Percentiles rank a stretch among this genome's conserved stretches.
phyloP scores from a whole-genome alignment of 2,888 invertebrate species.

The Diplazon laetatorius region DNA sequence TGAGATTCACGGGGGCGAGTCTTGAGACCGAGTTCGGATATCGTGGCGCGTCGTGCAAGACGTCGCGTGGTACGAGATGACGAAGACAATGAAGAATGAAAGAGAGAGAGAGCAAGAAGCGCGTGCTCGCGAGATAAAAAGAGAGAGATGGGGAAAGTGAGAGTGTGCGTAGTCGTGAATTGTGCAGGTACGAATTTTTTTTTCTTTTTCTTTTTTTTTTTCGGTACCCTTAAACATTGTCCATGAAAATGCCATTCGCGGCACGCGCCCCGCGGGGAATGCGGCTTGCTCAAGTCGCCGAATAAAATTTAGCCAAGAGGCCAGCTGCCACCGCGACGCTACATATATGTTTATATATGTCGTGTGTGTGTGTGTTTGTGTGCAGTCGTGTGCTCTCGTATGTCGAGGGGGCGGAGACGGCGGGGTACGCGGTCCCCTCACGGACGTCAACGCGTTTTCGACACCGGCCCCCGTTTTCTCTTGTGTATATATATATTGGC shows the following conservation, averaged over 20 bases:
- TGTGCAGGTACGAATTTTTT: conserved; percentile 26
- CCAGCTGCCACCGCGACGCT: conserved; percentile 73
- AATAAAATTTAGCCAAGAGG: conserved; percentile 77
- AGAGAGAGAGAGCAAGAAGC: background rate
- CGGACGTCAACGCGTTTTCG: conserved; percentile 59
- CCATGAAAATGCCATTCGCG: conserved; percentile 56
- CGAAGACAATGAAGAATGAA: conserved; percentile 7
- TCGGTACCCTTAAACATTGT: conserved; percentile 32
- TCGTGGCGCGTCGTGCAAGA: conserved; percentile 12
- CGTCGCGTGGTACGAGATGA: conserved; percentile 50
- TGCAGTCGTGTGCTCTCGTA: conserved; percentile 46
- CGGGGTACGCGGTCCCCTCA: conserved; percentile 54
- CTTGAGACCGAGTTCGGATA: background rate
- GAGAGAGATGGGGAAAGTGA: background rate
- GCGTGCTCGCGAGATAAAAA: too few species aligned
- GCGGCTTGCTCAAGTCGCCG: conserved; percentile 67
- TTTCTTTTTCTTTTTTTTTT: too few species aligned
- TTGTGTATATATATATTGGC: background rate
- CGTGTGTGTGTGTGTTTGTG: too few species aligned
- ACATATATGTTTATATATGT: too few species aligned
- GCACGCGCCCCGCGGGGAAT: conserved; percentile 78
- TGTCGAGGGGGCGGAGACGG: conserved; percentile 51
- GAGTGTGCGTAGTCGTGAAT: background rate
- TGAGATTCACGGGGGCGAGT: conserved; percentile 42
- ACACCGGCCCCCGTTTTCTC: conserved; percentile 52